These are phyloP conservation scores for Ciconia nigra DNA, from an alignment of 2,797 vertebrate species.

Conservation along the genomic window DNA sequence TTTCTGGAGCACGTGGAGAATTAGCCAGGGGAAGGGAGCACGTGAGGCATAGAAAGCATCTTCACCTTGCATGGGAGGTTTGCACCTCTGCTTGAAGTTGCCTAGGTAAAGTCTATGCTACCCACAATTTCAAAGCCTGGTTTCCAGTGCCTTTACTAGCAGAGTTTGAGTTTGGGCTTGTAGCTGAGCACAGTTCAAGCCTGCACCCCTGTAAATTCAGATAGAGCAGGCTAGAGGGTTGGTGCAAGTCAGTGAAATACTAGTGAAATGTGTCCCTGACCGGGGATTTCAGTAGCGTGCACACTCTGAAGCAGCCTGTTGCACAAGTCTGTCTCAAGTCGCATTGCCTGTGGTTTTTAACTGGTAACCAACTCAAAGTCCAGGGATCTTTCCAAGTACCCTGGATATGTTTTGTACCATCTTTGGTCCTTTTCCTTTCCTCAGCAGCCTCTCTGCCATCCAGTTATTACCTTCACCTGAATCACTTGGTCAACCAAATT, in stretches of 20 bases:
- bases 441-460: background rate
- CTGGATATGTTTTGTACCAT: background rate
- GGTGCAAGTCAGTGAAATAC: background rate
- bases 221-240: background rate
- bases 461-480: background rate
- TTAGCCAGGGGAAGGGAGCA: background rate
- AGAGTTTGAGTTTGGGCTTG: background rate
- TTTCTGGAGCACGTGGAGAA: background rate
- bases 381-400: background rate
- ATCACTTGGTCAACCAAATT: background rate
- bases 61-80: background rate
- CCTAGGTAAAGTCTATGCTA: background rate
- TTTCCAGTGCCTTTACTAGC: background rate
- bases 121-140: background rate
- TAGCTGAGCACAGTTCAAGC: background rate
- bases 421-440: background rate
- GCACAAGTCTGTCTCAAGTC: background rate
- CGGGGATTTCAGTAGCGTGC: background rate
- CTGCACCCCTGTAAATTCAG: background rate
- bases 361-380: background rate
- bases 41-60: background rate
- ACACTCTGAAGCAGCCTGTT: background rate
- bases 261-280: background rate
- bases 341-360: background rate
- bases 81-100: background rate